Evolutionary conservation across 2,888 invertebrate genomes (phyloP), one percentile per base, ranked within the genome.

Genomic region (Drosophila ustulata): DNA sequence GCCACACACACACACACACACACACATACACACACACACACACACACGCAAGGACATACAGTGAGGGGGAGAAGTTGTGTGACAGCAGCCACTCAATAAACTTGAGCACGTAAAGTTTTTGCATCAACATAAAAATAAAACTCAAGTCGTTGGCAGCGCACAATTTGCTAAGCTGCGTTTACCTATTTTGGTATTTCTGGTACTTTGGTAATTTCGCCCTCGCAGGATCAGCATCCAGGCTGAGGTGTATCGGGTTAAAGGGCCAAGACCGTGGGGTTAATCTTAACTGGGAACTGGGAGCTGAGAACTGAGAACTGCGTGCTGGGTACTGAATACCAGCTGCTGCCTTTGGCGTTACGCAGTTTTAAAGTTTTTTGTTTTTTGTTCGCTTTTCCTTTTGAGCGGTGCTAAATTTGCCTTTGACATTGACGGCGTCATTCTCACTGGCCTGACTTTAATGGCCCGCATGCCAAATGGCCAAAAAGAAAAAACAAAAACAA

Each of bases 101-200:
- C 66, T 82, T 80, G 79, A 78, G 76, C 73, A 78, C 82, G 76
- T 75, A 80, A 80, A 80, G 70, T 80, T 80, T 80, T 73, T 80
- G 79, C 80, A 80, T 80, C 73, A 80, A 78, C 82, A 80, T 81
- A 82, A 80, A 80, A 80, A 80, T 78, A 79, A 78, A 80, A 81
- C 70, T 79, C 78, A 78, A 78, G 78, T 78, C 80, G 80, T 80
- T 78, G 70, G 46, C 70, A 70, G 59, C 65, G 72, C 69, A 78
- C 82, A 78, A 81, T 81, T 78, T 80, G 75, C 75, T 81, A 75
- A 78, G 79, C 79, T 75, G 82, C 79, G 72, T 81, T 82, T 68
- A 80, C 79, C 75, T 75, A 66, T 65, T 72, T 69, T 43, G 52
- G 56, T 68, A 53, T 59, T 61, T 63, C 66, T 41, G 23, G 55